Percentiles rank a stretch among this genome's conserved stretches.
These are phyloP conservation scores for Nysson spinosus DNA, from an alignment of 2,888 invertebrate species.

Conservation along the genomic window DNA sequence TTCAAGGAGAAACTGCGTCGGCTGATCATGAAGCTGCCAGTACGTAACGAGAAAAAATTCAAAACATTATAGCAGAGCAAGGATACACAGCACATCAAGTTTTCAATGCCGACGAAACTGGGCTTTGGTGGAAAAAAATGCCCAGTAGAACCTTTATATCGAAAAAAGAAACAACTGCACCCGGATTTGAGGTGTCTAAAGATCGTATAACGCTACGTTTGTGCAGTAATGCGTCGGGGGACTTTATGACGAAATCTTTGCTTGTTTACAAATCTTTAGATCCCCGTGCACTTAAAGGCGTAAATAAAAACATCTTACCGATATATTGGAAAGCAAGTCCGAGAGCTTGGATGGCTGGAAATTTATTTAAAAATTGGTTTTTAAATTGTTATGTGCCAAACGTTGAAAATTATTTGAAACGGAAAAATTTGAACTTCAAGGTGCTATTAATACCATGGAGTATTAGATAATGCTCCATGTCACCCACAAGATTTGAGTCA, in stretches of 20 bases:
- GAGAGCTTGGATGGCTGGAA: constrained; percentile 52
- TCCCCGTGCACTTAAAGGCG: constrained; percentile 59
- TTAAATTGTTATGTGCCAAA: neutral
- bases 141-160: constrained; percentile 4
- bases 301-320: constrained; percentile 49
- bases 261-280: constrained; percentile 58
- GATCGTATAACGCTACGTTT: constrained; percentile 62
- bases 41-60: constrained; percentile 2
- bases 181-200: constrained; percentile 58
- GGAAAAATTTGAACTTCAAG: neutral
- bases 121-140: constrained; percentile 16
- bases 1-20: constrained; percentile 5
- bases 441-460: neutral
- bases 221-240: constrained; percentile 61
- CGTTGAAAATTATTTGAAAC: neutral
- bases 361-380: constrained; percentile 7
- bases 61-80: neutral
- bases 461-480: neutral
- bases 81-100: constrained; percentile 7
- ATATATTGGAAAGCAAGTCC: constrained; percentile 58
- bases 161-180: constrained; percentile 24
- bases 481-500: neutral
- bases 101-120: constrained; percentile 6
- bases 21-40: neutral
- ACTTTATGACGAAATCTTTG: constrained; percentile 58